Evolutionary conservation across 2,888 invertebrate species (phyloP).

Genomic region (Leptopilina myrica): DNA sequence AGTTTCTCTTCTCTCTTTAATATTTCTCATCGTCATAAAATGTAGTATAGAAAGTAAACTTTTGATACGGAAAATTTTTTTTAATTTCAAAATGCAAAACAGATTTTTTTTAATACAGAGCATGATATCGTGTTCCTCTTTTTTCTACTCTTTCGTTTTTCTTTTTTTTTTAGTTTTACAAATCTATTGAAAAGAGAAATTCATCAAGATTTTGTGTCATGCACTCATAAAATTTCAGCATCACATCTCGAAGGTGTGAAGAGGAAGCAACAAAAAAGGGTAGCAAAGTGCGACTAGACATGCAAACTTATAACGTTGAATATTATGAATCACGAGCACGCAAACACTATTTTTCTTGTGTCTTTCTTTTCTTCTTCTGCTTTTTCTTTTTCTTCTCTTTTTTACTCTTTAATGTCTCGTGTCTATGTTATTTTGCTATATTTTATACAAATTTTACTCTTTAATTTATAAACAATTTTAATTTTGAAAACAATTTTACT

Average conservation of each 20-base stretch:
- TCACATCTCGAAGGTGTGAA: constrained; percentile 65
- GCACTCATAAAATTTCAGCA: constrained; percentile 45
- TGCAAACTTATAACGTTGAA: constrained; percentile 64
- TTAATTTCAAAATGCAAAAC: too few relatives aligned
- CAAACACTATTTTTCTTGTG: constrained; percentile 58
- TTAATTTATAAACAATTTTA: too few relatives aligned
- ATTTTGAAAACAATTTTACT: too few relatives aligned
- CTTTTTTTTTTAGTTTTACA: constrained; percentile 21
- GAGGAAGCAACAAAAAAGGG: constrained; percentile 56
- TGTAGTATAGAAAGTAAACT: too few relatives aligned
- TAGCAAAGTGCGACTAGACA: constrained; percentile 73
- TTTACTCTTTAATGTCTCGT: constrained; percentile 44
- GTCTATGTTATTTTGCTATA: constrained; percentile 4
- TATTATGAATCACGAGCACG: constrained; percentile 72
- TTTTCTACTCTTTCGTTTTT: neutral
- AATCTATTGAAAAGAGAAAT: neutral
- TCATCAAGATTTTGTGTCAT: constrained; percentile 16
- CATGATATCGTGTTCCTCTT: neutral
- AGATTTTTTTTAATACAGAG: too few relatives aligned
- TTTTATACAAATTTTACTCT: neutral
- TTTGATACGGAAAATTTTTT: too few relatives aligned
- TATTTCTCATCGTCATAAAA: too few relatives aligned
- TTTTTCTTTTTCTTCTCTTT: constrained; percentile 39
- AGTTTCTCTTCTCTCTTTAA: too few relatives aligned
- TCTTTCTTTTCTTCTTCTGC: constrained; percentile 33